Evolutionary conservation across 2,113 vertebrate genomes (phyloP), one percentile per base, ranked within the genome.

Genomic region (Callopanchax toddi): DNA sequence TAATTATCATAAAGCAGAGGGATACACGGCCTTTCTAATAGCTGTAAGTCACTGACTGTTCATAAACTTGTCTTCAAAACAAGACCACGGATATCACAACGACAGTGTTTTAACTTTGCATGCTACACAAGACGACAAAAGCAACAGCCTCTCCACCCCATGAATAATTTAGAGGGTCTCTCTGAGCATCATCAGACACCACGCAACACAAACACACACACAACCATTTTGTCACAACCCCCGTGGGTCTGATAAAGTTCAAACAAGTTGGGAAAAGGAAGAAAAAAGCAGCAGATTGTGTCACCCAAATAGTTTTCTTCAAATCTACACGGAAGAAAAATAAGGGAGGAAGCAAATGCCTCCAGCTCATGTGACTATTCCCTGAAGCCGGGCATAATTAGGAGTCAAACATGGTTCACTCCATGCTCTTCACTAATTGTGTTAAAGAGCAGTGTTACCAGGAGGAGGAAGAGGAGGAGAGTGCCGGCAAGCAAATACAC

Each of bases 381-480:
- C 94, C 95, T 89, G 71, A 89, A 89, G 94, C 92, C 92, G 92
- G 88, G 89, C 91, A 93, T 96, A 96, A 98, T 94, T 94, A 94
- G 94, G 90, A 96, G 91, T 93, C 94, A 95, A 96, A 94, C 92
- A 93, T 76, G 91, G 91, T 90, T 83, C 88, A 91, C 89, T 89
- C 92, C 89, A 91, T 92, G 91, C 93, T 94, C 93, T 92, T 92
- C 89, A 78, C 89, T 97, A 97, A 98, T 97, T 97, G 94, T 91
- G 88, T 96, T 95, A 96, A 97, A 96, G 93, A 96, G 94, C 92
- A 91, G 91, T 86, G 94, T 94, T 95, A 96, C 93, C 90, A 93
- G 89, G 93, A 96, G 59, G 71, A 53, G 52, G 52, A 52, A 25
- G 70, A 69, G 71, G 53, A 67, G 61, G 48, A 76, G 71, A 66